These are phyloP conservation scores for Mellivora capensis DNA, from an alignment of 2,113 vertebrate genomes.

Conservation along the genomic window DNA sequence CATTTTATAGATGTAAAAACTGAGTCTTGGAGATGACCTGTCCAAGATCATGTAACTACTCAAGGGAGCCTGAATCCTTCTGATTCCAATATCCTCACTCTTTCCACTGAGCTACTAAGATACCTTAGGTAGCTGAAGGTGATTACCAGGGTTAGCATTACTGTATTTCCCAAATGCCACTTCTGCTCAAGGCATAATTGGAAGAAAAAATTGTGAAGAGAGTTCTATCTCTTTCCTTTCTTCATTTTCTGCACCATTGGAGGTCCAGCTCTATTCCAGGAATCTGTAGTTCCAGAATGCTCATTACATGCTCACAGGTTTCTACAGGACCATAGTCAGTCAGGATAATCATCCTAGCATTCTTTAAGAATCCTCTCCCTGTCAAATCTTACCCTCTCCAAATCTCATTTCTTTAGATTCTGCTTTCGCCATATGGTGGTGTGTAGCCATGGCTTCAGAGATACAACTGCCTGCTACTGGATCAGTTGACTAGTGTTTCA, in stretches of 20 bases:
- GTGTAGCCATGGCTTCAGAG: background rate
- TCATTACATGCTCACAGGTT: background rate
- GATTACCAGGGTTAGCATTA: background rate
- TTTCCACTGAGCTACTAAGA: background rate
- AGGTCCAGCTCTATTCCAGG: background rate
- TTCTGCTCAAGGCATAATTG: background rate
- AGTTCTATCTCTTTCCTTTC: background rate
- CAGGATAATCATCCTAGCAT: background rate
- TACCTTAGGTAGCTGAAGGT: background rate
- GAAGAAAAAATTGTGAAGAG: background rate
- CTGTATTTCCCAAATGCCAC: background rate
- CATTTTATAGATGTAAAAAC: slow-evolving; percentile 4
- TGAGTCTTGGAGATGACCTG: background rate
- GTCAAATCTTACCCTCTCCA: background rate
- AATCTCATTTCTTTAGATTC: background rate
- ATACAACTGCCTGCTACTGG: background rate
- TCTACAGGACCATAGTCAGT: background rate
- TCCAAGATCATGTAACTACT: background rate
- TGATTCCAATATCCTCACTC: background rate
- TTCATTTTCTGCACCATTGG: background rate
- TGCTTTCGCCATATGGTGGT: background rate
- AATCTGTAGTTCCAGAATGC: background rate
- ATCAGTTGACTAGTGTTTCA: background rate
- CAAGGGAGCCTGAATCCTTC: background rate
- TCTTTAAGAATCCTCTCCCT: background rate